Base-by-base conservation (phyloP, 2,113 vertebrate species). In the Mus spicilegus region DNA sequence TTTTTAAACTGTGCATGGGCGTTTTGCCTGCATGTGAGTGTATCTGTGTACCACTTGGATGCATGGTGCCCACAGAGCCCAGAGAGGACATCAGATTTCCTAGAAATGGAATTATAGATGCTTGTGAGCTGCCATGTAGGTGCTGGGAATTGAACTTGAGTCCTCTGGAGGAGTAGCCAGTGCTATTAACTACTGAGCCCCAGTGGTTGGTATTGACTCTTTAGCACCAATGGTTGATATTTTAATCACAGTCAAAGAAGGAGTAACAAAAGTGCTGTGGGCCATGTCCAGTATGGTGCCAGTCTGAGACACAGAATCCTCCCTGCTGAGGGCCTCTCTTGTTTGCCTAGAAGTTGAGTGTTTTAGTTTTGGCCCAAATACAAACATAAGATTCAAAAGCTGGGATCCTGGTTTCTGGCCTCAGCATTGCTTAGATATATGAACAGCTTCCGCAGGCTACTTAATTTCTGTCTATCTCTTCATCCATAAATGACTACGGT, bases 401-500 rank as follows among this genome's bases (percentile, higher is more conserved):
- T n/a, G 42, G 28, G 69, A 22, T 89, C 58, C 80, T 86, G 78
- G 67, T 26, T 33, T 91, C 28, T 89, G 69, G 36, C 73, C 46
- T 36, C 58, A 9, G 28, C 42, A 49, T 82, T 92, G 51, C 26
- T 69, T 94, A 84, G 56, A 36, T 75, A 30, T 2, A 28, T 42
- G 46, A 85, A 22, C 49, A 39, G 80, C 49, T 49, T 94, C 46
- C 65, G 46, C 22, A 54, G 58, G 20, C 51, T 51, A 65, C n/a
- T 96, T 93, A 72, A 82, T 87, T 91, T 93, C 82, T 93, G 0
- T 91, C 39, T n/a, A 0, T 94, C 46, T 81, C 63, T 95, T 92
- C 63, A 91, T 65, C 67, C 89, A 39, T 87, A 81, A 70, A 89
- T 72, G 80, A 54, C 51, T 54, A 89, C 42, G 3, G 22, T 39